phyloP scores from a whole-genome alignment of 2,888 invertebrate genomes.

The Caprella mutica region DNA sequence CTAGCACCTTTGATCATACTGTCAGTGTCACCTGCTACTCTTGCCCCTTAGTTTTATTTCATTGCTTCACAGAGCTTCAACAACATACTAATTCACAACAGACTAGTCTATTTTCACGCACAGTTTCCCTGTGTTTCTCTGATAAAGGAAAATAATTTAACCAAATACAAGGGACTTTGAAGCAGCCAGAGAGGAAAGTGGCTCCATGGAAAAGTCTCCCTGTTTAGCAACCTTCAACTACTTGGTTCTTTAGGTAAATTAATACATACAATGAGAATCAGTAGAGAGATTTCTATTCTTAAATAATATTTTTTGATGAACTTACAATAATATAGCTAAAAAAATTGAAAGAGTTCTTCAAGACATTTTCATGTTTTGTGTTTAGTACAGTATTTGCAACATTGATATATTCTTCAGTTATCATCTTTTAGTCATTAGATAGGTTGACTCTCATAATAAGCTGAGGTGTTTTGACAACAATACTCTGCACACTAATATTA shows the following conservation, averaged over 20 bases:
- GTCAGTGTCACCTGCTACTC: no score
- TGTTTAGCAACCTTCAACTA: background rate
- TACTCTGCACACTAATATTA: no score
- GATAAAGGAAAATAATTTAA: background rate
- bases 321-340: background rate
- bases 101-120: background rate
- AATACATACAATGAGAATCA: background rate
- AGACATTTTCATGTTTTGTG: background rate
- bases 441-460: no score
- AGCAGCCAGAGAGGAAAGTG: background rate
- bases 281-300: no score
- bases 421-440: background rate
- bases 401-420: background rate
- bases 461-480: no score
- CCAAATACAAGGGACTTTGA: background rate
- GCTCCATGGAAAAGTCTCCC: background rate
- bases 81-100: background rate
- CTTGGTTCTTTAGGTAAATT: background rate
- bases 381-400: background rate
- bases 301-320: background rate
- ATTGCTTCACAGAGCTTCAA: no score
- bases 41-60: no score
- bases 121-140: background rate
- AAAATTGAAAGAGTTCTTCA: background rate
- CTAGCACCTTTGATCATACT: no score